phyloP scores from a whole-genome alignment of 2,888 invertebrate genomes.

The Tipula vernalis region DNA sequence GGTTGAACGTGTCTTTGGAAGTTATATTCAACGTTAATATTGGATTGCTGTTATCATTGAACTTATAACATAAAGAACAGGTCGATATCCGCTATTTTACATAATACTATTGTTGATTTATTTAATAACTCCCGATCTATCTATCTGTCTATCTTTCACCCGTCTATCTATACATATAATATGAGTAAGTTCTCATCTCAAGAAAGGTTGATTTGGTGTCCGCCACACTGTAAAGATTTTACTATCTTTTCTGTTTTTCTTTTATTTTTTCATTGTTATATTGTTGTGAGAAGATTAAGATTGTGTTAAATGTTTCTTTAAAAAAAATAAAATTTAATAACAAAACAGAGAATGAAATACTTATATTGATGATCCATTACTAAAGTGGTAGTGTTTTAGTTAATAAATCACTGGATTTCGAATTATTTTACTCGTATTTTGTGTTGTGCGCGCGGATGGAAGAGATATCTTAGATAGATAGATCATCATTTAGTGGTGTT shows the following conservation, averaged over 20 bases:
- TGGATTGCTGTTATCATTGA: background rate
- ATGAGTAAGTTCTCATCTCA: background rate
- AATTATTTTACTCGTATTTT: background rate
- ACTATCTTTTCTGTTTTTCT: background rate
- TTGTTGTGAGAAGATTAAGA: background rate
- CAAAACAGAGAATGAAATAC: background rate
- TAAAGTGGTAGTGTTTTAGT: slow-evolving; percentile 4
- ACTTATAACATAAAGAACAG: background rate
- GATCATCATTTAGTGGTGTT: background rate
- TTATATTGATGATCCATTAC: background rate
- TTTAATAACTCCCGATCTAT: background rate
- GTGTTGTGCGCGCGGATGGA: background rate
- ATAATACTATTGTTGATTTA: background rate
- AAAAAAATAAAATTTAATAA: background rate
- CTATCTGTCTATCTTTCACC: background rate
- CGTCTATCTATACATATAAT: background rate
- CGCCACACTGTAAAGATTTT: background rate
- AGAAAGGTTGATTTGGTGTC: background rate
- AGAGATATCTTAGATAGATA: background rate
- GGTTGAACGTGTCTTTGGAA: too few relatives aligned
- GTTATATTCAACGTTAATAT: background rate
- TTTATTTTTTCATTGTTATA: background rate
- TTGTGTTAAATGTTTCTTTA: background rate
- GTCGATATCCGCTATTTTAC: background rate
- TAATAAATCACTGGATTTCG: slow-evolving; percentile 4